A percentile compares a stretch with the other conserved stretches of the same genome.
Evolutionary conservation across 2,113 vertebrate species (phyloP).

Genomic region (Zosterops hypoxanthus): DNA sequence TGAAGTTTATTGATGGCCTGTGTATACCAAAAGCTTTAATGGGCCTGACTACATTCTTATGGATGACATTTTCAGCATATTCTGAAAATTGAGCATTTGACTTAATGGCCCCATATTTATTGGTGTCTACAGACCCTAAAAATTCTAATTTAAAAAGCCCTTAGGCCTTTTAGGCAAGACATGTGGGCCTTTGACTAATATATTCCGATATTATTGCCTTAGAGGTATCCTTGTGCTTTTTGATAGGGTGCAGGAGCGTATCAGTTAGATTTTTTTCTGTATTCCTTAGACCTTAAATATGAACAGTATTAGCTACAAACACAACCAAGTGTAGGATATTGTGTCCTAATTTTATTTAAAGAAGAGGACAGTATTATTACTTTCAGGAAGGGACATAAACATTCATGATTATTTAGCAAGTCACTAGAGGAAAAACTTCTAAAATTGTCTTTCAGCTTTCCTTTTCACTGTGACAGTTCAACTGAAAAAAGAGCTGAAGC

Average conservation of each 20-base stretch:
- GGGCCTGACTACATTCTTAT: not conserved
- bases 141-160: not conserved
- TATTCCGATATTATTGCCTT: not conserved
- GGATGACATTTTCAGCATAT: not conserved
- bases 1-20: not conserved
- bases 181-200: not conserved
- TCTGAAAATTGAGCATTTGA: not conserved
- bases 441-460: not conserved
- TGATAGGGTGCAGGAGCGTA: fast-evolving
- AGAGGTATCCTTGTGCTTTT: not conserved
- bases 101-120: not conserved
- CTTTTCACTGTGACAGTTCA: not conserved
- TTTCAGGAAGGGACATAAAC: not conserved
- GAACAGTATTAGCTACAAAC: not conserved
- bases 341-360: not conserved
- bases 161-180: not conserved
- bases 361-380: not conserved
- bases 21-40: not conserved
- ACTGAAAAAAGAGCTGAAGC: not conserved
- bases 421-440: not conserved
- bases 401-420: not conserved
- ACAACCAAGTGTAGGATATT: not conserved
- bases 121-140: not conserved
- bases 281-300: not conserved
- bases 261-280: not conserved